These are phyloP conservation scores for Strix occidentalis DNA, from an alignment of 2,797 vertebrate genomes.

Conservation along the genomic window DNA sequence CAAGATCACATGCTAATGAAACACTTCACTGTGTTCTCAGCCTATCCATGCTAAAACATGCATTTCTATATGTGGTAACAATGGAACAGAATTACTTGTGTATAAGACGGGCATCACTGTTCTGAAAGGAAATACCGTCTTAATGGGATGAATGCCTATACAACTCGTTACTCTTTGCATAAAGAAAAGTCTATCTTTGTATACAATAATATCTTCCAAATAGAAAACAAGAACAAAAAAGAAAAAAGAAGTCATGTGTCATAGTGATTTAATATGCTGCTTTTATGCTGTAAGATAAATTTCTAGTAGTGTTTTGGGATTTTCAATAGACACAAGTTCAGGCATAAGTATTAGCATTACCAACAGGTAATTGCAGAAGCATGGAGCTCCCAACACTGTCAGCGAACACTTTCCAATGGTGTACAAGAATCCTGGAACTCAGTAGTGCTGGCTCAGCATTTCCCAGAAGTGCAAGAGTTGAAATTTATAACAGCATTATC, in stretches of 20 bases:
- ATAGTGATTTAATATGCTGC: not conserved
- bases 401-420: not conserved
- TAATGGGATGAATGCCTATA: not conserved
- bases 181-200: not conserved
- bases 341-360: not conserved
- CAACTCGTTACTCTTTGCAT: not conserved
- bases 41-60: not conserved
- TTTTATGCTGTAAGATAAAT: not conserved
- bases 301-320: not conserved
- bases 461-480: not conserved
- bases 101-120: not conserved
- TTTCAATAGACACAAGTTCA: not conserved
- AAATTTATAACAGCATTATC: not conserved
- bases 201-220: not conserved
- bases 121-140: not conserved
- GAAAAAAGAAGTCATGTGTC: not conserved
- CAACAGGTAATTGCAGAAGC: not conserved
- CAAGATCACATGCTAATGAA: not conserved
- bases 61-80: not conserved
- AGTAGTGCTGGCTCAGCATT: not conserved
- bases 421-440: not conserved
- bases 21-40: not conserved
- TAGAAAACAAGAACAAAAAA: not conserved
- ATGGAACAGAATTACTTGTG: not conserved
- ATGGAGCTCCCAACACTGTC: not conserved